Percentiles rank a stretch among this genome's conserved stretches.
phyloP scores from a whole-genome alignment of 2,797 vertebrate species.

The Pitangus sulphuratus region DNA sequence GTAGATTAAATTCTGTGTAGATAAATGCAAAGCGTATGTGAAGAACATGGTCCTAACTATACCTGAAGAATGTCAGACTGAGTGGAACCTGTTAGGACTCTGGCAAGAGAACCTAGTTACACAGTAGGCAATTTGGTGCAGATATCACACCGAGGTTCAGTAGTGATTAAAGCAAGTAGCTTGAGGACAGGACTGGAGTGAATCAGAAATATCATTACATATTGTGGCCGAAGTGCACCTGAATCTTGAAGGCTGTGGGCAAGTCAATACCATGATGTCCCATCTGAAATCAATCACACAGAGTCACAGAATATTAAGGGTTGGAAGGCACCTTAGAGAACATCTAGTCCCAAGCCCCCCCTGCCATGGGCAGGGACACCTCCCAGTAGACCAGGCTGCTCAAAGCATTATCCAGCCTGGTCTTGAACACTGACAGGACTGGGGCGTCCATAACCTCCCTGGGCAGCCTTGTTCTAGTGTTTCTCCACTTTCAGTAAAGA shows the following conservation, averaged over 20 bases:
- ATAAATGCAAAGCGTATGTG: not conserved
- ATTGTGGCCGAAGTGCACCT: not conserved
- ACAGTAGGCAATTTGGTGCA: not conserved
- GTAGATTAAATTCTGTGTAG: not conserved
- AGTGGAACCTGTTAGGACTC: not conserved
- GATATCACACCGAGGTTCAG: rapidly evolving
- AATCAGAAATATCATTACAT: not conserved
- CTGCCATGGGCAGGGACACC: not conserved
- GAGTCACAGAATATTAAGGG: not conserved
- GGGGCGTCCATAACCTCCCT: not conserved
- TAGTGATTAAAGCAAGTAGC: not conserved
- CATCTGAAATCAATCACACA: rapidly evolving
- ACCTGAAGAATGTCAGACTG: not conserved
- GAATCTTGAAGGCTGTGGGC: not conserved
- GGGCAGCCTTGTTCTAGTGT: too few relatives aligned
- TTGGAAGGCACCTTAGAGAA: not conserved
- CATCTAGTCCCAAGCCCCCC: not conserved
- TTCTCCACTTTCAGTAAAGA: not conserved
- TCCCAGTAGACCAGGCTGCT: not conserved
- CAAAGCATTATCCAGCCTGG: not conserved
- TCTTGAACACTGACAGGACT: not conserved
- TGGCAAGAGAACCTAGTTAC: not conserved
- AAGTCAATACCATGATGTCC: rapidly evolving
- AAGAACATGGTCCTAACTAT: not conserved
- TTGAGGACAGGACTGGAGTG: not conserved